Evolutionary conservation across 1,140 invertebrate species (phyloP).

Genomic region (Aphis craccivora): DNA sequence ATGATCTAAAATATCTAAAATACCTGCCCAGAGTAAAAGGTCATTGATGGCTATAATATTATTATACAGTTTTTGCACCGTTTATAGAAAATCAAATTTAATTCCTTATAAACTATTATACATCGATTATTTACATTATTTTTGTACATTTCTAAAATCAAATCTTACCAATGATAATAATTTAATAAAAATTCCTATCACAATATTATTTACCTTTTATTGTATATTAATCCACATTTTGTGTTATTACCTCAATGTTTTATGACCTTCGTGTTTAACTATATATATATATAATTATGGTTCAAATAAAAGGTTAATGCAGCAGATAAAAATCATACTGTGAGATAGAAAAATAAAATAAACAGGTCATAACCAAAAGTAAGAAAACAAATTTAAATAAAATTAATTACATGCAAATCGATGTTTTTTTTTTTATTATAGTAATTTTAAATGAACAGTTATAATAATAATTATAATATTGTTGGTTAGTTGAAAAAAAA

Average conservation of each 20-base stretch:
- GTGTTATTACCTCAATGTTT: background rate
- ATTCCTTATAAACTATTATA: background rate
- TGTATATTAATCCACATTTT: background rate
- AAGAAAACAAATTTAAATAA: background rate
- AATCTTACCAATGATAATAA: background rate
- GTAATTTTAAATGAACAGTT: background rate
- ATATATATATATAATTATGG: background rate
- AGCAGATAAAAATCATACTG: slow-evolving; percentile 14
- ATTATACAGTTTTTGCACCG: background rate
- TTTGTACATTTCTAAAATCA: background rate
- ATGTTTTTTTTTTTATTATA: background rate
- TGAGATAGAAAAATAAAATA: background rate
- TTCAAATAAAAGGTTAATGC: slow-evolving; percentile 14
- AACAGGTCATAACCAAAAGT: background rate
- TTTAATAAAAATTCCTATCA: background rate
- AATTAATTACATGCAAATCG: background rate
- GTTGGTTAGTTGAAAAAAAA: background rate
- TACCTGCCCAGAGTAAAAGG: slow-evolving; percentile 42
- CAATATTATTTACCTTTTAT: slow-evolving; percentile 19
- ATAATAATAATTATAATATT: background rate
- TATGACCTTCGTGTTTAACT: slow-evolving; percentile 2
- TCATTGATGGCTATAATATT: slow-evolving; percentile 1
- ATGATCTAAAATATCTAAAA: background rate
- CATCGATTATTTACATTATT: background rate
- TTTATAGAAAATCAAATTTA: background rate